Conservation (phyloP, 2,797 vertebrate genomes). For the Sciurus vulgaris region DNA sequence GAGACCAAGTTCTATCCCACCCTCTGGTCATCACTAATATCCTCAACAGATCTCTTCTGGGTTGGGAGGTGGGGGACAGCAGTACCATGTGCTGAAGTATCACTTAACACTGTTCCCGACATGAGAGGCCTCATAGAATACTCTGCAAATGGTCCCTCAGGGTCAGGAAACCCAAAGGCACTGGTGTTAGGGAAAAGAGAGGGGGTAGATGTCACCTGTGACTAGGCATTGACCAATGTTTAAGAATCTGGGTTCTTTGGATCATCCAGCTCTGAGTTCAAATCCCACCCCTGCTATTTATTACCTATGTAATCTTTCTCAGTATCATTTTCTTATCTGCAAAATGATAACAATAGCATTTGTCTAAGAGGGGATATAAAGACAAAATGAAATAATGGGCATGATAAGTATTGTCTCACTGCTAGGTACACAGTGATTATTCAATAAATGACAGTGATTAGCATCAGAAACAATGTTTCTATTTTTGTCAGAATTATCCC, state of each 20-base stretch:
- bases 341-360: background rate
- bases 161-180: background rate
- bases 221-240: background rate
- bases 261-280: background rate
- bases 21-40: background rate
- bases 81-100: rapidly evolving
- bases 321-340: background rate
- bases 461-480: background rate
- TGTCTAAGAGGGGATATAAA: background rate
- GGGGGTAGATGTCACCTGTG: rapidly evolving
- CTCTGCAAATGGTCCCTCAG: background rate
- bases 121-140: background rate
- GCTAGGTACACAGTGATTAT: too few species aligned
- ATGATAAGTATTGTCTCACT: rapidly evolving
- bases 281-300: background rate
- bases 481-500: background rate
- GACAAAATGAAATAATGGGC: background rate
- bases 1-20: background rate
- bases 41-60: background rate
- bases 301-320: background rate
- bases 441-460: background rate
- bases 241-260: background rate
- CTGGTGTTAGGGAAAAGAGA: rapidly evolving
- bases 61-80: background rate
- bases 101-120: background rate